These are phyloP conservation scores for Vireo griseus DNA, from an alignment of 2,797 vertebrate genomes.

Conservation along the genomic window DNA sequence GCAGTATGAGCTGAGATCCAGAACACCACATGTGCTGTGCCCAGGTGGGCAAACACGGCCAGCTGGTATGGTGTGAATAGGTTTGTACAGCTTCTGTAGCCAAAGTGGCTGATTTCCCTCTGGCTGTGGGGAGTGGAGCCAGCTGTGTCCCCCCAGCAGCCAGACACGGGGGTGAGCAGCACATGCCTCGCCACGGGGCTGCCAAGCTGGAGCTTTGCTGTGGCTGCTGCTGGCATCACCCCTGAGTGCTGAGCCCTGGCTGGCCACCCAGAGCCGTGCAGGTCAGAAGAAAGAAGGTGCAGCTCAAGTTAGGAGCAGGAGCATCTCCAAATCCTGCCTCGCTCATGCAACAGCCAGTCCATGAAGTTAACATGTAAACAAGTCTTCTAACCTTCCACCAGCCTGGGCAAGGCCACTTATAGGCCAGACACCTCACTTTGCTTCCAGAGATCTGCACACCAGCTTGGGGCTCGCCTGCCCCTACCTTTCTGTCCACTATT, in stretches of 20 bases:
- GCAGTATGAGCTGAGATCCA: neutral
- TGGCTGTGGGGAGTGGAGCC: neutral
- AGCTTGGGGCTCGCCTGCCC: accelerated
- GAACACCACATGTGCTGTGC: neutral
- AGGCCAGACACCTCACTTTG: neutral
- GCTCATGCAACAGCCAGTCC: neutral
- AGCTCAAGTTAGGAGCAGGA: neutral
- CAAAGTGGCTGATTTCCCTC: accelerated
- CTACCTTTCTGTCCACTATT: neutral
- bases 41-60: accelerated
- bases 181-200: accelerated
- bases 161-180: accelerated
- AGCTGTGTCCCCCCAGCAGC: neutral
- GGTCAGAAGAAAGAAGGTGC: neutral
- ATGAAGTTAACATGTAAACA: neutral
- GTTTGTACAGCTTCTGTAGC: neutral
- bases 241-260: neutral
- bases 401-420: neutral
- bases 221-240: neutral
- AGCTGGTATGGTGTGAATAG: neutral
- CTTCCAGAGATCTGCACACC: neutral
- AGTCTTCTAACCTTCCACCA: neutral
- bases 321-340: neutral
- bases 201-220: neutral
- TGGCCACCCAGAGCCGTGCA: accelerated